These are phyloP conservation scores for Papilio polyxenes DNA, from an alignment of 1,140 invertebrate genomes.

Conservation along the genomic window DNA sequence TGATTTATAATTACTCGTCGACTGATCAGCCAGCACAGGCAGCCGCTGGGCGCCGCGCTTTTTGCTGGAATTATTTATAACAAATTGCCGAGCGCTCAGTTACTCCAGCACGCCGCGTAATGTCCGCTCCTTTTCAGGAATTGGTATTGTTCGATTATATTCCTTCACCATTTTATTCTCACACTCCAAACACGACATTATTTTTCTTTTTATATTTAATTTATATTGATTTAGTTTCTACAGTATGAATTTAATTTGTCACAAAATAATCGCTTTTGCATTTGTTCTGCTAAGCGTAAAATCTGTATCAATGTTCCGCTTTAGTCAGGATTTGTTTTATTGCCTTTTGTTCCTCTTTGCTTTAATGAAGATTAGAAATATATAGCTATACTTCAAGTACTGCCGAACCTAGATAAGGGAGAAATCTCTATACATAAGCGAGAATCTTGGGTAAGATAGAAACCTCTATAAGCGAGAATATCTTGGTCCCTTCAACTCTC, in stretches of 20 bases:
- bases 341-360: background rate
- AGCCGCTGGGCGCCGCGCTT: slow-evolving; percentile 46
- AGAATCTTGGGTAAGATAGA: no score
- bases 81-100: slow-evolving; percentile 52
- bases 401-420: no score
- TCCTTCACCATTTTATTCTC: slow-evolving; percentile 17
- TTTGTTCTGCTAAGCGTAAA: background rate
- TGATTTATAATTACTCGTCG: slow-evolving; percentile 67
- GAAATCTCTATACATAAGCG: no score
- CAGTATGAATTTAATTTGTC: background rate
- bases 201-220: background rate
- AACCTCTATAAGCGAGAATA: no score
- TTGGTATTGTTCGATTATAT: slow-evolving; percentile 29
- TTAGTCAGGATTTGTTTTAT: background rate
- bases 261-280: background rate
- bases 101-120: slow-evolving; percentile 34
- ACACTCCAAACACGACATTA: background rate
- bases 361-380: no score
- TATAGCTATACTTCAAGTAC: no score
- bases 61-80: slow-evolving; percentile 60
- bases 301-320: background rate
- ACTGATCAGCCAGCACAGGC: slow-evolving; percentile 39
- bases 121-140: slow-evolving; percentile 35
- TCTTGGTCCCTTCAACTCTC: no score
- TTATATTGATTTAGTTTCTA: background rate